Base-by-base conservation (phyloP, 2,888 invertebrate genomes). In the Heteropelma amictum region DNA sequence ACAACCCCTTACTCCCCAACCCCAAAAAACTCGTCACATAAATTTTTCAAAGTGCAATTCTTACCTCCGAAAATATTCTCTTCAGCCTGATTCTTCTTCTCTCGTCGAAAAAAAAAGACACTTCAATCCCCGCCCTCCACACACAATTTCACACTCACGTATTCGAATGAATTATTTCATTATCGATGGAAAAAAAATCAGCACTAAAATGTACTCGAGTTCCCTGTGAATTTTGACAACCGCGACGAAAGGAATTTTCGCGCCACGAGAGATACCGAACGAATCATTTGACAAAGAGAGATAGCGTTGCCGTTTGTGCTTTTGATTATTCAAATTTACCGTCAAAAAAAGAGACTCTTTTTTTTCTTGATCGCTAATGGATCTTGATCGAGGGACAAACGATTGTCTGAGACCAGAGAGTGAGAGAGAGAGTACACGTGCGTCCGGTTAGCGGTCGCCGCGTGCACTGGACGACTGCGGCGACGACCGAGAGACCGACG, bases 371-470 rank as follows among this genome's bases (percentile, higher is more conserved):
- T 7, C 17, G 19, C 42, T 17, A 42, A 5, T 28, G 17, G 42
- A 12, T 19, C 23, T 23, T 1, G 4, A 10, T 1, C 28, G 33
- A 3, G 33, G 21, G 61, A 3, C 1, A 6, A 33, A 14, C 14
- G n/a, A 12, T 8, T 23, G 3, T 40, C 10, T 23, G n/a, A 56
- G 1, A 12, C 28, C 45, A 17, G 42, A 63, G 1, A 38, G 19
- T 23, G 23, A 38, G 28, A 30, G 72, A 60, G 67, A 8, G 64
- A 47, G 53, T 74, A 79, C 80, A 81, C 79, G 80, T 81, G 83
- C 84, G 82, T 81, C 79, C 84, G 80, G 78, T 71, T 75, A 70
- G 85, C 83, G 83, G 86, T 87, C 85, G 83, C 84, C 87, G 87
- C 87, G 87, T 87, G 86, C 84, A 88, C 87, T 87, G 87, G 40